Percentiles rank a stretch among this genome's conserved stretches.
phyloP scores from a whole-genome alignment of 37 sponge, comb jelly and placozoan genomes.

The Chondrilla cf. caribensis region DNA sequence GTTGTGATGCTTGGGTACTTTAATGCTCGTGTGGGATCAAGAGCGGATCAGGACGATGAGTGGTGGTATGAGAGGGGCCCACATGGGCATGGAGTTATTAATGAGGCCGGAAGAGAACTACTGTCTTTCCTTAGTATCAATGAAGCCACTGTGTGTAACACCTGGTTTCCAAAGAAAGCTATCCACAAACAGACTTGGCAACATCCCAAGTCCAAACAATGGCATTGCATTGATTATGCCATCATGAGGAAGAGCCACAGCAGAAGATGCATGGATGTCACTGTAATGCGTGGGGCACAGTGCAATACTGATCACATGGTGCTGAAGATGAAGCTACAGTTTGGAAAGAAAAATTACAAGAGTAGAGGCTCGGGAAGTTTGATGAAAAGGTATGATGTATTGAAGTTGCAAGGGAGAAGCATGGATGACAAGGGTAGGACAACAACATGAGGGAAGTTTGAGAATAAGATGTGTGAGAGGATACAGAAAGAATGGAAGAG shows the following conservation, averaged over 20 bases:
- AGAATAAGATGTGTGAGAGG: background rate
- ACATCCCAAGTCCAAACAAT: constrained; percentile 11
- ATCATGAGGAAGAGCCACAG: constrained; percentile 19
- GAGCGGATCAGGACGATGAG: constrained; percentile 2
- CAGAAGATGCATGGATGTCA: constrained; percentile 29
- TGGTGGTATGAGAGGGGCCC: constrained; percentile 25
- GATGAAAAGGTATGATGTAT: constrained; percentile 24
- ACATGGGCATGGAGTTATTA: background rate
- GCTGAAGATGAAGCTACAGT: constrained; percentile 9
- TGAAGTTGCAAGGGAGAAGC: background rate
- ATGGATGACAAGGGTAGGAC: constrained; percentile 22
- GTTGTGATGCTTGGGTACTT: constrained; percentile 24
- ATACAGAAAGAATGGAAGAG: background rate
- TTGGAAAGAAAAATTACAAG: background rate
- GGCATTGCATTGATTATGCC: constrained; percentile 43
- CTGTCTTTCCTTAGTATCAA: constrained; percentile 27
- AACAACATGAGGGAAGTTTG: constrained; percentile 3
- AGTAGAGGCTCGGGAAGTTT: background rate
- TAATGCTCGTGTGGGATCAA: constrained; percentile 16
- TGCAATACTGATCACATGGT: constrained; percentile 10
- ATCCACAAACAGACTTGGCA: constrained; percentile 44
- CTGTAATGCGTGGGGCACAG: constrained; percentile 28
- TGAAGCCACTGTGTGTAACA: constrained; percentile 34
- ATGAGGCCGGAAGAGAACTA: constrained; percentile 29
- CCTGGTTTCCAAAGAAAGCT: constrained; percentile 34